Evolutionary conservation across 23 tunicate species (phyloP).

Genomic region (Halocynthia roretzi): DNA sequence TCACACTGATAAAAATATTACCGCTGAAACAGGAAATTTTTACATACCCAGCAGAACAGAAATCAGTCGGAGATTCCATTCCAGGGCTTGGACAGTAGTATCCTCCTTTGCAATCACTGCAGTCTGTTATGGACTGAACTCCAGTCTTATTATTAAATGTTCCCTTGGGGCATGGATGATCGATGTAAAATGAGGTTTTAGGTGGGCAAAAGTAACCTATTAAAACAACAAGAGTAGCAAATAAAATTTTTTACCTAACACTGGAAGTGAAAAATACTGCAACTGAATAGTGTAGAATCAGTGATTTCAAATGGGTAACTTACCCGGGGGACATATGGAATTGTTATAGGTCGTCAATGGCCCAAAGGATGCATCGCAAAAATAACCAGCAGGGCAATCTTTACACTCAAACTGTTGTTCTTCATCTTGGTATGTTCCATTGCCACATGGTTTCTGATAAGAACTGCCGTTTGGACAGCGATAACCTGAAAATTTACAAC

Average conservation of each 20-base stretch:
- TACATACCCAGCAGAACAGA: conserved; percentile 57
- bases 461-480: conserved; percentile 44
- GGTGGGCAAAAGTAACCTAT: conserved; percentile 75
- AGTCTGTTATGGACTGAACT: conserved; percentile 28
- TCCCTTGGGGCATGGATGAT: conserved; percentile 65
- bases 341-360: conserved; percentile 63
- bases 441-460: conserved; percentile 46
- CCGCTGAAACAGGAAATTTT: neutral
- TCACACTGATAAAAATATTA: neutral
- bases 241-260: neutral
- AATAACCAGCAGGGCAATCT: conserved; percentile 85
- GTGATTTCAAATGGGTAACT: neutral
- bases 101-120: conserved; percentile 58
- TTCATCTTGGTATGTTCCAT: conserved; percentile 74
- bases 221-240: neutral
- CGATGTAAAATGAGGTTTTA: conserved; percentile 27
- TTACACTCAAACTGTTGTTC: conserved; percentile 39
- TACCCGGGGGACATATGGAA: conserved; percentile 59
- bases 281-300: neutral
- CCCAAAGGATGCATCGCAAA: conserved; percentile 79
- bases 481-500: conserved; percentile 38
- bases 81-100: conserved; percentile 58
- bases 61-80: conserved; percentile 7
- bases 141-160: conserved; percentile 55
- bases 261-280: neutral